These are phyloP conservation scores for Balanococcus diminutus DNA, from an alignment of 2,888 invertebrate species.

Conservation along the genomic window DNA sequence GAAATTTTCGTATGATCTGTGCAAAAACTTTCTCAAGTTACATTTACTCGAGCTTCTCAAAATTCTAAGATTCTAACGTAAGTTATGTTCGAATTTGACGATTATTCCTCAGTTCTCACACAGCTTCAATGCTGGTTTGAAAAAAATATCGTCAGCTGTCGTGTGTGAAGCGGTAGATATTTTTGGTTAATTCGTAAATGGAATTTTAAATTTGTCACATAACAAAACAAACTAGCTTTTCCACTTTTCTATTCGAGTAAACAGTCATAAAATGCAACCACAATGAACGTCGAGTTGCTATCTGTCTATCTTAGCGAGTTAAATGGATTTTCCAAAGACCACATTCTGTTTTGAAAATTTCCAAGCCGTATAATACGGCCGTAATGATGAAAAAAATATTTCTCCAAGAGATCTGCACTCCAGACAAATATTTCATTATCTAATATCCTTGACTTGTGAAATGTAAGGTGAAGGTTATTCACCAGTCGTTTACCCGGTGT, in stretches of 20 bases:
- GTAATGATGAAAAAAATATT: background rate
- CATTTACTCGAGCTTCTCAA: too few relatives aligned
- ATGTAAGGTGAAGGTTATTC: constrained; percentile 28
- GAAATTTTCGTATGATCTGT: too few relatives aligned
- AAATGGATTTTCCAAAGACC: background rate
- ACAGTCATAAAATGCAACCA: background rate
- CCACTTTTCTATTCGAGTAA: background rate
- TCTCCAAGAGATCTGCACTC: background rate
- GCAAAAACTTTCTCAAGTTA: too few relatives aligned
- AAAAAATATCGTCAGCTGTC: background rate
- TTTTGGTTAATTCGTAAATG: background rate
- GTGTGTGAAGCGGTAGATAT: background rate
- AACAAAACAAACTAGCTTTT: constrained; percentile 10
- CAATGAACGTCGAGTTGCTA: background rate
- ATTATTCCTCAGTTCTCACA: background rate
- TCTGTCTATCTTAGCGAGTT: background rate
- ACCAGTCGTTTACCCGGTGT: constrained; percentile 17
- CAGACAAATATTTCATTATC: background rate
- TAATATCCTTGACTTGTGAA: constrained; percentile 6
- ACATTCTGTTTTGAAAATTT: background rate
- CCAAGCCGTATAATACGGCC: background rate
- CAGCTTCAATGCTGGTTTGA: background rate
- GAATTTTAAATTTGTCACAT: constrained; percentile 1
- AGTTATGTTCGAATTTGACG: background rate
- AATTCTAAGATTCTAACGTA: too few relatives aligned